Percentiles rank a stretch among this genome's conserved stretches.
These are phyloP conservation scores for Pseudomyrmex pallidus DNA, from an alignment of 1,140 invertebrate genomes.

Conservation along the genomic window DNA sequence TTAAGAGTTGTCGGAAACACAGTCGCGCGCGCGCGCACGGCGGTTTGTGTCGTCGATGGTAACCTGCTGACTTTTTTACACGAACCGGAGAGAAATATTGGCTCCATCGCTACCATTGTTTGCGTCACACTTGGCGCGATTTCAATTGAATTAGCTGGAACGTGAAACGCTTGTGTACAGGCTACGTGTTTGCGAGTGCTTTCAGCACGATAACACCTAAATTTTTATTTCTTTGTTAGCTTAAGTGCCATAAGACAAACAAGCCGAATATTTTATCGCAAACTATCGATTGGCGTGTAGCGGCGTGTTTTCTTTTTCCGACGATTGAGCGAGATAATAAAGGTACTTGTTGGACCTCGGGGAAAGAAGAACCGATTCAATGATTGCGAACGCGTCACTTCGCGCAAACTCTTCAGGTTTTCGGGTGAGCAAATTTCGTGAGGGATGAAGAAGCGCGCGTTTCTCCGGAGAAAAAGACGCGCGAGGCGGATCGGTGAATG, in stretches of 20 bases:
- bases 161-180: conserved; percentile 53
- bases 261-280: conserved; percentile 53
- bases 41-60: conserved; percentile 33
- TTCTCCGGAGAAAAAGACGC: conserved; percentile 51
- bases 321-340: conserved; percentile 1
- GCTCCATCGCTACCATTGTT: conserved; percentile 58
- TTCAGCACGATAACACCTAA: conserved; percentile 54
- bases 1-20: conserved; percentile 50
- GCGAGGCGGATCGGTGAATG: conserved; percentile 64
- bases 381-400: conserved; percentile 31
- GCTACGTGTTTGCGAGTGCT: conserved; percentile 55
- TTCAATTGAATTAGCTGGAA: conserved; percentile 57
- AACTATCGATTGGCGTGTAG: not conserved
- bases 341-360: not conserved
- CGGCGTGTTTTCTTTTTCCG: not conserved
- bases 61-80: conserved; percentile 58
- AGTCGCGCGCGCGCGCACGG: not conserved
- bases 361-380: not conserved
- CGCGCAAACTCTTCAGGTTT: conserved; percentile 17
- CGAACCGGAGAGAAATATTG: conserved; percentile 53
- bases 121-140: conserved; percentile 55
- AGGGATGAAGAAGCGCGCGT: conserved; percentile 37
- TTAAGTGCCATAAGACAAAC: conserved; percentile 50
- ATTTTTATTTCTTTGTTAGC: conserved; percentile 57
- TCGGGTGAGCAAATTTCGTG: conserved; percentile 65